Evolutionary conservation across 2,113 vertebrate species (phyloP).

Genomic region (Gallinago jamesoni): DNA sequence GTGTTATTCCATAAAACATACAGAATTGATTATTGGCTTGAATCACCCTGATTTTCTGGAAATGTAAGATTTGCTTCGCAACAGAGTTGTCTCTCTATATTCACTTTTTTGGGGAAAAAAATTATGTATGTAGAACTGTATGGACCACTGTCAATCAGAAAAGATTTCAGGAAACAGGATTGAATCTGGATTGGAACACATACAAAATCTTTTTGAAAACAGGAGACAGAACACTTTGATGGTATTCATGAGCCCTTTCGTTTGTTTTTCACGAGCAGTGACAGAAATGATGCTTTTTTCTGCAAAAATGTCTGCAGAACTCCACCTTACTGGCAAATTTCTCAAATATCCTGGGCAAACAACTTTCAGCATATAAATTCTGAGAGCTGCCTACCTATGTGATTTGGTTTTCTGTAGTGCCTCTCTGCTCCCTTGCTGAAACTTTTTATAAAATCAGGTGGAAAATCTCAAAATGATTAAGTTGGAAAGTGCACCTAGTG

Average conservation of each 20-base stretch:
- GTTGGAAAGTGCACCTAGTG: not conserved
- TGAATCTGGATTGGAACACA: not conserved
- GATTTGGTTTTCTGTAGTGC: not conserved
- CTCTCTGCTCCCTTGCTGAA: not conserved
- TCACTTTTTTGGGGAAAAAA: not conserved
- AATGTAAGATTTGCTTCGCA: not conserved
- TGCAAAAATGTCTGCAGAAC: not conserved
- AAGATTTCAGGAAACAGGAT: not conserved
- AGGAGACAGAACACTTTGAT: not conserved
- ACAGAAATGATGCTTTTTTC: not conserved
- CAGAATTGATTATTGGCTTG: not conserved
- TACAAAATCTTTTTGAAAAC: not conserved
- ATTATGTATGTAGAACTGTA: not conserved
- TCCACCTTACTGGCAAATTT: not conserved
- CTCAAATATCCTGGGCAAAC: not conserved
- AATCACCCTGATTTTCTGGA: not conserved
- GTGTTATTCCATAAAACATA: not conserved
- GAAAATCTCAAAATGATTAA: not conserved
- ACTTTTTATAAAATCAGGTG: not conserved
- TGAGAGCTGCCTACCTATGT: not conserved
- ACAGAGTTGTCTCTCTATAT: not conserved
- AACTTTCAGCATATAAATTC: not conserved
- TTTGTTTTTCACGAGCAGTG: not conserved
- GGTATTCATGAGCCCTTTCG: not conserved
- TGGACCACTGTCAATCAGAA: not conserved